Evolutionary conservation across 2,797 vertebrate genomes (phyloP).

Genomic region (Sebastes vulpes): DNA sequence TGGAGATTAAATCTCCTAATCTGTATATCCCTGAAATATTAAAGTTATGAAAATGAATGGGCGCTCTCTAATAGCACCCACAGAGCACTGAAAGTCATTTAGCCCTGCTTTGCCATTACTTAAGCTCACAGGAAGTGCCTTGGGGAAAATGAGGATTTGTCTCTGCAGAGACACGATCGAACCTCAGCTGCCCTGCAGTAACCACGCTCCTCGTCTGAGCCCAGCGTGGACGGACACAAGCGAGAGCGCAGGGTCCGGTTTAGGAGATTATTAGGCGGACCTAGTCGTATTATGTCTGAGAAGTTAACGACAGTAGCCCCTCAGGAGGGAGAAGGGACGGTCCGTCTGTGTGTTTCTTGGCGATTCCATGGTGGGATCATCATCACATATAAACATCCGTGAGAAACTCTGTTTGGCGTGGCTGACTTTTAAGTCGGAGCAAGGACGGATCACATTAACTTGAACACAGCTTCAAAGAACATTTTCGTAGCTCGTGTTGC

Average conservation of each 20-base stretch:
- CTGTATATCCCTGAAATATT: slow-evolving; percentile 75
- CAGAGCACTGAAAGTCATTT: slow-evolving; percentile 43
- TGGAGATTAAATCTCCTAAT: slow-evolving; percentile 75
- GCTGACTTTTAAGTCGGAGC: slow-evolving; percentile 51
- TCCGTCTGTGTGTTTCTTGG: slow-evolving; percentile 39
- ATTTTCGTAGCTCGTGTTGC: slow-evolving; percentile 14
- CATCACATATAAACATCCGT: slow-evolving; percentile 43
- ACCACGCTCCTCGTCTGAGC: slow-evolving; percentile 11
- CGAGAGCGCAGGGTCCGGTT: slow-evolving; percentile 6
- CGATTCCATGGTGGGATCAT: slow-evolving; percentile 21
- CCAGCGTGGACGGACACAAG: slow-evolving; percentile 8
- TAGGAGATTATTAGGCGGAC: slow-evolving; percentile 52
- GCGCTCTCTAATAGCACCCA: not conserved
- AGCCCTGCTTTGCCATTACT: slow-evolving; percentile 51
- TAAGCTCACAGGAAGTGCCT: slow-evolving; percentile 47
- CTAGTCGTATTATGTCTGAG: slow-evolving; percentile 39
- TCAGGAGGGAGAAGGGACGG: not conserved
- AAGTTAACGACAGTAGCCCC: slow-evolving; percentile 50
- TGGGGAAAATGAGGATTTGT: slow-evolving; percentile 55
- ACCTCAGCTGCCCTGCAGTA: slow-evolving; percentile 43
- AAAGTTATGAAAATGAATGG: slow-evolving; percentile 61
- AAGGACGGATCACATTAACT: slow-evolving; percentile 69
- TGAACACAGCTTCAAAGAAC: slow-evolving; percentile 65
- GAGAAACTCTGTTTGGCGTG: slow-evolving; percentile 40
- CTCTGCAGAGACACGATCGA: slow-evolving; percentile 28